Evolutionary conservation across 2,797 vertebrate genomes (phyloP), one percentile per base, ranked within the genome.

Genomic region (Enteromius unitaeniatus): DNA sequence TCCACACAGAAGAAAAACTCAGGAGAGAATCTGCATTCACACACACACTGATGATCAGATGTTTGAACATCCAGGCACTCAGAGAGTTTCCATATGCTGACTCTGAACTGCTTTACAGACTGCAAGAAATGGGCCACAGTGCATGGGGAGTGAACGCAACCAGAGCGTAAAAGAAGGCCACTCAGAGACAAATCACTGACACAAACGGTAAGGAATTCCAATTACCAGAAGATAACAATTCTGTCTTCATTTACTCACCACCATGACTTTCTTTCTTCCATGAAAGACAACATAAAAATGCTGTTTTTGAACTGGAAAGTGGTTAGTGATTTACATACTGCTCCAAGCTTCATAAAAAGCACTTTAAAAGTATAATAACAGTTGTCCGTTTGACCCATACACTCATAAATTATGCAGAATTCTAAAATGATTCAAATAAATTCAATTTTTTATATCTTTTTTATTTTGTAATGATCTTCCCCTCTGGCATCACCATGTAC

Each of bases 41-140:
- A 23, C 6, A 23, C 60, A 55, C 51, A 58, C 40, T 10, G 60
- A 64, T 15, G 40, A 78, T 26, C 15, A 40, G 47, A 40, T 72
- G 19, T 69, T 60, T 64, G 14, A 60, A 51, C n/a, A 85, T 53
- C 65, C 11, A 68, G 4, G 28, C 17, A 51, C 70, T 13, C 42
- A 65, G 14, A 42, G 37, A 86, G n/a, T 62, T 47, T 60, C 31
- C n/a, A 42, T 74, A n/a, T 49, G 21, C 53, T 60, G 15, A 42
- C 28, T 76, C 70, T 75, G 79, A 82, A 83, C 40, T 11, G 40
- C 28, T 68, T 51, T 31, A 17, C 23, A 17, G 31, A 31, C 31
- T 28, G 10, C 6, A 58, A 58, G 45, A 75, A 78, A 26, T 1
- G 62, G 26, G 26, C 31, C 34, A 78, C 10, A 65, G 67, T n/a